Conservation (phyloP, 35 echinoderm and acorn worm genomes). For the Eucidaris tribuloides region DNA sequence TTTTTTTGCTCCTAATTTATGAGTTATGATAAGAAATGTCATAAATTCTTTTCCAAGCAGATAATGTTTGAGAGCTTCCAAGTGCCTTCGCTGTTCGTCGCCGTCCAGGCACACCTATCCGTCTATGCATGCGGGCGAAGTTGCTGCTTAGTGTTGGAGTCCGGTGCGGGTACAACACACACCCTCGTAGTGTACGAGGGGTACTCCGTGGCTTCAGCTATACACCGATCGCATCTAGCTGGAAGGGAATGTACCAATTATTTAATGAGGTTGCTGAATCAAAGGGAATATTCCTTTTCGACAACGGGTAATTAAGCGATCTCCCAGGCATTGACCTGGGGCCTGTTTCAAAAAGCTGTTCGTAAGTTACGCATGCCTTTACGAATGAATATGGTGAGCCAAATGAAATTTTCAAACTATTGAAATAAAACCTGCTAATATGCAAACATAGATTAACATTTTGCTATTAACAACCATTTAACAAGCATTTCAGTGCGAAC, state of each 20-base stretch:
- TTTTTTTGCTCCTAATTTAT: too few relatives aligned
- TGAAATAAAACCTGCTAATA: too few relatives aligned
- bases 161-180: constrained; percentile 70
- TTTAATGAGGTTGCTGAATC: constrained; percentile 69
- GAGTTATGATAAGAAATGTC: too few relatives aligned
- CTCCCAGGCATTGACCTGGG: too few relatives aligned
- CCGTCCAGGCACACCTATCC: constrained; percentile 71
- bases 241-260: constrained; percentile 80
- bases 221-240: constrained; percentile 61
- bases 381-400: too few relatives aligned
- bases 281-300: constrained; percentile 14
- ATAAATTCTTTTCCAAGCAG: too few relatives aligned
- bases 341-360: too few relatives aligned
- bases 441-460: too few relatives aligned
- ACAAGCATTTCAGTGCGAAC: too few relatives aligned
- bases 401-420: too few relatives aligned
- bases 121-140: constrained; percentile 73
- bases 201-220: constrained; percentile 64
- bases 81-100: constrained; percentile 67
- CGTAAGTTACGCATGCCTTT: too few relatives aligned
- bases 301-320: constrained; percentile 1
- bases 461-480: too few relatives aligned
- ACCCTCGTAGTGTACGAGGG: constrained; percentile 78
- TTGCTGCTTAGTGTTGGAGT: constrained; percentile 71
- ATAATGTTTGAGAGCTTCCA: constrained; percentile 89